Evolutionary conservation across 2,797 vertebrate genomes (phyloP).

Genomic region (Acipenser oxyrinchus): DNA sequence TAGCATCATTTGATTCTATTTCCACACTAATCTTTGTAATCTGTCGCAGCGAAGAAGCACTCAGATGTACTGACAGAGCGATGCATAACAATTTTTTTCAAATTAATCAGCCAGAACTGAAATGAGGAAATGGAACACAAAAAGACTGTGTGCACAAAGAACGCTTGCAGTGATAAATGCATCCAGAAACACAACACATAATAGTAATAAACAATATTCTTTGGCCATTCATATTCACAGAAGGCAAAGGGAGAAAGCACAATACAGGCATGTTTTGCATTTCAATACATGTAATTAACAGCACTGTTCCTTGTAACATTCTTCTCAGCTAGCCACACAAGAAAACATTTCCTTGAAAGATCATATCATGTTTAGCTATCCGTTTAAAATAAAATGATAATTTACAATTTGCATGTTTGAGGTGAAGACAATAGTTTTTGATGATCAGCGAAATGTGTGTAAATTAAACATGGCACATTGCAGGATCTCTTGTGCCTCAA

Average conservation of each 20-base stretch:
- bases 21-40: conserved; percentile 70
- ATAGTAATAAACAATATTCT: conserved; percentile 11
- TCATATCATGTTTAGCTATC: neutral
- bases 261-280: neutral
- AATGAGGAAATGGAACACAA: conserved; percentile 23
- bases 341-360: conserved; percentile 2
- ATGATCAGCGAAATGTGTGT: neutral
- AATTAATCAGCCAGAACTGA: conserved; percentile 81
- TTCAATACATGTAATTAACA: neutral
- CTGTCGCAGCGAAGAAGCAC: conserved; percentile 63
- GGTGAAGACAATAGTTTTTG: neutral
- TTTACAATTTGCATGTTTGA: neutral
- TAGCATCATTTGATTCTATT: conserved; percentile 14
- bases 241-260: neutral
- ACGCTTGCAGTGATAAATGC: neutral
- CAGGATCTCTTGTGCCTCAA: neutral
- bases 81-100: conserved; percentile 67
- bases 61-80: conserved; percentile 60
- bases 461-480: neutral
- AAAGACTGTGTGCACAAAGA: conserved; percentile 1
- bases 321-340: neutral
- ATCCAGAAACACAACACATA: neutral
- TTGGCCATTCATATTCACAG: conserved; percentile 2
- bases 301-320: neutral
- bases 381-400: neutral